phyloP scores from a whole-genome alignment of 2,113 vertebrate genomes.

The Sylvietta virens region DNA sequence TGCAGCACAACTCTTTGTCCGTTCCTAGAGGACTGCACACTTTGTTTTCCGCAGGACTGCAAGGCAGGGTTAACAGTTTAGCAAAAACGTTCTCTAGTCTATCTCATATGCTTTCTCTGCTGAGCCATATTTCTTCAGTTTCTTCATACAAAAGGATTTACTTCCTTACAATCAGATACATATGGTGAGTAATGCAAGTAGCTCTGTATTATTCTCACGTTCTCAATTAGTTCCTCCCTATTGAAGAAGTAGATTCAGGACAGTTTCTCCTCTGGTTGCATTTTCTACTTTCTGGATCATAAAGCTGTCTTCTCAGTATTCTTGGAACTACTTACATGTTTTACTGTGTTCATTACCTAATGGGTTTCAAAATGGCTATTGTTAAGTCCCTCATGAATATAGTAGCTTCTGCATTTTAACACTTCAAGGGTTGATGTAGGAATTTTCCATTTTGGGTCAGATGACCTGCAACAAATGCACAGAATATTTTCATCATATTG shows the following conservation, averaged over 20 bases:
- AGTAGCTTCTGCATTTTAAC: neutral
- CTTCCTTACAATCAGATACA: neutral
- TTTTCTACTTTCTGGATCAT: conserved; percentile 60
- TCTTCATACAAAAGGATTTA: neutral
- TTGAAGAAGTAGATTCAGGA: conserved; percentile 31
- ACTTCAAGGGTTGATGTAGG: neutral
- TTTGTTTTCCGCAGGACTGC: neutral
- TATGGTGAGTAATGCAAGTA: neutral
- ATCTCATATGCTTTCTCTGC: neutral
- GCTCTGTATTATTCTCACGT: conserved; percentile 23
- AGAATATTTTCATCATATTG: neutral
- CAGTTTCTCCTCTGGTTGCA: conserved; percentile 39
- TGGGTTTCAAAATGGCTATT: conserved; percentile 49
- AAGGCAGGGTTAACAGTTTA: neutral
- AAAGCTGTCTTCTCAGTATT: conserved; percentile 55
- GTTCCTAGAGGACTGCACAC: neutral
- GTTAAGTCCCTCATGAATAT: conserved; percentile 31
- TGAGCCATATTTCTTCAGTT: neutral
- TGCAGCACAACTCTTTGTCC: neutral
- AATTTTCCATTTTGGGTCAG: neutral
- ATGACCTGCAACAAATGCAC: neutral
- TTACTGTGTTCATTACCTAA: conserved; percentile 57
- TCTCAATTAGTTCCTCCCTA: conserved; percentile 45
- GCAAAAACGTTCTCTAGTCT: neutral
- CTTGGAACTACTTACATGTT: conserved; percentile 38